Base-by-base conservation (phyloP, 2,888 invertebrate species). In the Nymphalis polychloros region DNA sequence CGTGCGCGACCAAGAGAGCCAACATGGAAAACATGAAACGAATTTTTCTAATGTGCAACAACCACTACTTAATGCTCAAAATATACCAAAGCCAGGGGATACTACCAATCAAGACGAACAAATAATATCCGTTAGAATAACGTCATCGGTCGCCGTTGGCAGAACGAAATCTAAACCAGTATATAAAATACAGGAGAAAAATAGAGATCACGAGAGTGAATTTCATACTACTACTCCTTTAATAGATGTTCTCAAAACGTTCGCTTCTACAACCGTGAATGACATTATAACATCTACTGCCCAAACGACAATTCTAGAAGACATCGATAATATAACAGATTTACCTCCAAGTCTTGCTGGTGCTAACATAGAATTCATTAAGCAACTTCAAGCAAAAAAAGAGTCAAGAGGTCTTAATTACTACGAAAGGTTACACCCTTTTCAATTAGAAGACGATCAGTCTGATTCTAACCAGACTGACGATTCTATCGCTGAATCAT, bases 121-220 rank as follows among this genome's bases (percentile, higher is more conserved):
- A 83, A 88, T 92, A 35, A 92, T 92, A 79, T 91, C 92, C 49
- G 93, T 94, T 55, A 91, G 94, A 78, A 94, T 94, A 67, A 94
- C 94, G 8, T 94, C 94, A 10, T 93, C 94, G 8, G 93, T 94
- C 19, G 94, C 94, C 64, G 90, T 94, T 7, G 94, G 93, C 3
- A 90, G 94, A 65, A 91, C 93, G 8, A 84, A 80, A 75, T 76
- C 77, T 20, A 89, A 84, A 74, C 72, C 78, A 53, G 73, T 71
- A 19, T 73, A 76, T 52, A 80, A 68, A 66, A 70, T 69, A 49
- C 8, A 65, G 48, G 72, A 73, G 66, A 75, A 73, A 57, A 67
- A 41, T 46, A 66, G 52, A 67, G 72, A 73, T 59, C 71, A 73
- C 17, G 62, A 69, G 52, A 70, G 67, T 48, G 72, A 78, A 60